Evolutionary conservation across 2,888 invertebrate species (phyloP).

Genomic region (Tuberolachnus salignus): DNA sequence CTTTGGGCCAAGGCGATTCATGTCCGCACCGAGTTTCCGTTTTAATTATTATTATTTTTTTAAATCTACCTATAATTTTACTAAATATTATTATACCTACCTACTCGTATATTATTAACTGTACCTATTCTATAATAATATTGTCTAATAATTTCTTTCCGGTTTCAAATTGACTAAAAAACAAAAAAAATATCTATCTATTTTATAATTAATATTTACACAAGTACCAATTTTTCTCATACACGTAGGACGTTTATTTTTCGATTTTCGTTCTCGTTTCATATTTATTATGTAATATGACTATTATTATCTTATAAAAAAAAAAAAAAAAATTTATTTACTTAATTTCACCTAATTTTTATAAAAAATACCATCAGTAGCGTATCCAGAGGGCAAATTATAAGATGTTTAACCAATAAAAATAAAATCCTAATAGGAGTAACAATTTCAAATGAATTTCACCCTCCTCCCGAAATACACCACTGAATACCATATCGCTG

Average conservation of each 20-base stretch:
- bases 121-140: not conserved
- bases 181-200: not conserved
- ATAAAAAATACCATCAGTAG: no score
- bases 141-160: conserved; percentile 37
- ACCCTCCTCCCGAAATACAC: no score
- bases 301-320: no score
- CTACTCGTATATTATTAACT: not conserved
- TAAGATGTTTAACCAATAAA: no score
- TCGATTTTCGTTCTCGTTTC: not conserved
- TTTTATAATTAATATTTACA: not conserved
- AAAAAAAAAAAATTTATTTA: no score
- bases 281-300: no score
- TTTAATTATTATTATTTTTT: not conserved
- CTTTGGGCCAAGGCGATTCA: conserved; percentile 52
- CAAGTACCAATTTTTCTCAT: not conserved
- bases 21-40: conserved; percentile 27
- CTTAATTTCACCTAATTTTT: no score
- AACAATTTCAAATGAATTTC: no score
- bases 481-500: no score
- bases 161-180: conserved; percentile 9
- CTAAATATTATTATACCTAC: not conserved
- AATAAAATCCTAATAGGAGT: no score
- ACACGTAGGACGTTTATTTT: conserved; percentile 13
- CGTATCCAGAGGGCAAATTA: no score
- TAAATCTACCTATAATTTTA: conserved; percentile 17